These are phyloP conservation scores for Eupithecia abbreviata DNA, from an alignment of 2,888 invertebrate species.

Conservation along the genomic window DNA sequence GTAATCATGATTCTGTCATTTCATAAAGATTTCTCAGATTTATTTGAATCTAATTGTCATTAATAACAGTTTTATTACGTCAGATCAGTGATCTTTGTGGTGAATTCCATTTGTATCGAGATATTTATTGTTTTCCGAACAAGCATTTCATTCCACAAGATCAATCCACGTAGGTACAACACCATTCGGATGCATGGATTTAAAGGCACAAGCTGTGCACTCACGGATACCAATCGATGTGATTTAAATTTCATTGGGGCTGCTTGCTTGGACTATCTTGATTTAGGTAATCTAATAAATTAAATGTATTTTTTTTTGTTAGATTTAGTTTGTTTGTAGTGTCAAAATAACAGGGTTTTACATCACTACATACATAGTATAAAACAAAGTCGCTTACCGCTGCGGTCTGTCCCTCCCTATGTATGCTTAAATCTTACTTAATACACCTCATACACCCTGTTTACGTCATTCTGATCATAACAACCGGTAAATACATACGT, in stretches of 20 bases:
- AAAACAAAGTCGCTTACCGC: too few relatives aligned
- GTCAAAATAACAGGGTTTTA: neutral
- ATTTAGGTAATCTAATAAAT: neutral
- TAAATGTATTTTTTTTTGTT: too few relatives aligned
- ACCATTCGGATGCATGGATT: neutral
- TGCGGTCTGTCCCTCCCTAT: too few relatives aligned
- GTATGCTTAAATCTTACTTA: neutral
- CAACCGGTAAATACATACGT: conserved; percentile 39
- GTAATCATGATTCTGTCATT: neutral
- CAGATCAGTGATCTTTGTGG: neutral
- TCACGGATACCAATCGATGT: neutral
- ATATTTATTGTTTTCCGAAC: neutral
- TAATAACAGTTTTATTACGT: neutral
- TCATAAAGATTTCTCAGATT: neutral
- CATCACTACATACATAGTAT: neutral
- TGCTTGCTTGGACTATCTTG: neutral
- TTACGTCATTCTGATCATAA: conserved; percentile 50
- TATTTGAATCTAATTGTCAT: neutral
- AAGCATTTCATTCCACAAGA: neutral
- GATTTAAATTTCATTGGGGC: neutral
- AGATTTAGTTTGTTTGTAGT: neutral
- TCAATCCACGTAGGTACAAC: neutral
- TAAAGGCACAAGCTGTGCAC: neutral
- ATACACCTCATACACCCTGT: conserved; percentile 38
- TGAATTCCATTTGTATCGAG: neutral